phyloP scores from a whole-genome alignment of 2,888 invertebrate genomes.

The Deilephila porcellus region DNA sequence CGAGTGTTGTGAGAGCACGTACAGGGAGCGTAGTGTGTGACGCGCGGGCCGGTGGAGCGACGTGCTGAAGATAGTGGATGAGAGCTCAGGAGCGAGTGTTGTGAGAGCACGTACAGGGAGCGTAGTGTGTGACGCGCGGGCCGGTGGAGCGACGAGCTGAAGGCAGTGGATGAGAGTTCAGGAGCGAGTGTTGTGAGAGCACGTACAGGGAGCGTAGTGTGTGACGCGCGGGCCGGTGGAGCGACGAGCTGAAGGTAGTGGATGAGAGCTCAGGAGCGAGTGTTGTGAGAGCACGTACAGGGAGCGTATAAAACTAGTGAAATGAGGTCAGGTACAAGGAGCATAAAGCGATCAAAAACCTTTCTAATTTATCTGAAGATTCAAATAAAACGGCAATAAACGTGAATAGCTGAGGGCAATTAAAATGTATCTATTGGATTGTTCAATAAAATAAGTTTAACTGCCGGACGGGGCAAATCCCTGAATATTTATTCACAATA shows the following conservation, averaged over 20 bases:
- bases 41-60: neutral
- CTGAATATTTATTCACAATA: conserved; percentile 24
- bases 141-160: conserved; percentile 1
- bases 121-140: neutral
- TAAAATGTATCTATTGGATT: conserved; percentile 16
- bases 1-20: conserved; percentile 7
- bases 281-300: neutral
- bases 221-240: conserved; percentile 13
- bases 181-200: conserved; percentile 8
- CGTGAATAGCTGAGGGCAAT: conserved; percentile 18
- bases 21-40: neutral
- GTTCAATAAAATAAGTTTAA: conserved; percentile 20
- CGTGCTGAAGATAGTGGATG: conserved; percentile 7
- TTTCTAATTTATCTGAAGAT: neutral
- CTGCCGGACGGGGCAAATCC: conserved; percentile 18
- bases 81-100: conserved; percentile 6
- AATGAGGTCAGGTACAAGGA: neutral
- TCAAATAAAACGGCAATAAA: conserved; percentile 14
- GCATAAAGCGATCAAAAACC: neutral
- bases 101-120: neutral
- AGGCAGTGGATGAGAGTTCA: conserved; percentile 1
- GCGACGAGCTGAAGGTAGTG: conserved; percentile 8
- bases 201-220: conserved; percentile 16
- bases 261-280: conserved; percentile 9
- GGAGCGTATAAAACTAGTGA: neutral